phyloP scores from a whole-genome alignment of 2,113 vertebrate species.

The Chitala chitala region DNA sequence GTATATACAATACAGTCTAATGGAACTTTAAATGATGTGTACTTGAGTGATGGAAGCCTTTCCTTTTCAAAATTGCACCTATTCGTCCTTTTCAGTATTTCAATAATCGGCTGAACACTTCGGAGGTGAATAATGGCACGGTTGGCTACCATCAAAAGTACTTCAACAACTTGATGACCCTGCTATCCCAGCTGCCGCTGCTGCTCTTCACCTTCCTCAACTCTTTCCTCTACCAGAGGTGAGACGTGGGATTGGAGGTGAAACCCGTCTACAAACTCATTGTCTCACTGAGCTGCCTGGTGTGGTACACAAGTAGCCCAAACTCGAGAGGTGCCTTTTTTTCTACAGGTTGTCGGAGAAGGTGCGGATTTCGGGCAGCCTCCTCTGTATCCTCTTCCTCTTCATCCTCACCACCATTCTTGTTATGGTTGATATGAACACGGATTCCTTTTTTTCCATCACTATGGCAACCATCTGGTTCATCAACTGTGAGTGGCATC shows the following conservation, averaged over 20 bases:
- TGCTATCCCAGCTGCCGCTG: conserved; percentile 81
- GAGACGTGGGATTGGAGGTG: conserved; percentile 32
- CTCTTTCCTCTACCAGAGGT: conserved; percentile 82
- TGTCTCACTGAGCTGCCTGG: no score
- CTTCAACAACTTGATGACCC: conserved; percentile 85
- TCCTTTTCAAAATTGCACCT: not conserved
- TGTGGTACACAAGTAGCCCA: no score
- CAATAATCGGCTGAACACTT: not conserved
- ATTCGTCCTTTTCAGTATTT: not conserved
- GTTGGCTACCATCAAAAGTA: conserved; percentile 55
- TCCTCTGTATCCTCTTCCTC: conserved; percentile 72
- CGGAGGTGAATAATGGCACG: conserved; percentile 42
- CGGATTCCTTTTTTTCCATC: conserved; percentile 66
- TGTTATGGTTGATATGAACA: conserved; percentile 66
- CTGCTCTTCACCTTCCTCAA: conserved; percentile 83
- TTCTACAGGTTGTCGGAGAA: conserved; percentile 68
- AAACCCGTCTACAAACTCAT: no score
- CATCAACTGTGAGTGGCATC: conserved; percentile 75
- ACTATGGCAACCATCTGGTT: conserved; percentile 79
- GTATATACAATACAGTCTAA: not conserved
- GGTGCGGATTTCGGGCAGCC: conserved; percentile 73
- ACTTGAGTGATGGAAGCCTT: not conserved
- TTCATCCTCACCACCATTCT: conserved; percentile 71
- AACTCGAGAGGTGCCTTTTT: not conserved
- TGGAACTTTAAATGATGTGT: not conserved